phyloP scores from a whole-genome alignment of 1,140 invertebrate species.

The Diorhabda sublineata region DNA sequence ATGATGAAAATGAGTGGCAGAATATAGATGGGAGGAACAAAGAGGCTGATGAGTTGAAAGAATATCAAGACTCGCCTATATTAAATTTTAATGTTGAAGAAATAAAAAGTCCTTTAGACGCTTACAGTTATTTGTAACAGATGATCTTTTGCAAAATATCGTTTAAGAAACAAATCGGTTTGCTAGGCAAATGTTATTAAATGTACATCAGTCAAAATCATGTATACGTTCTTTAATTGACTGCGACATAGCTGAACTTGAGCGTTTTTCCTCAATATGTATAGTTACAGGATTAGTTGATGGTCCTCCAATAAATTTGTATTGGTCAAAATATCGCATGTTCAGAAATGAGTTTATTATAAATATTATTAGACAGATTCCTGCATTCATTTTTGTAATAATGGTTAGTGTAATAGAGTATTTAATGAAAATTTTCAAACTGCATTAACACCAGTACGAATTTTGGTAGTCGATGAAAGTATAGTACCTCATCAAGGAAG shows the following conservation, averaged over 20 bases:
- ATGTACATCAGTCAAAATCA: background rate
- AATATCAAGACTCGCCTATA: background rate
- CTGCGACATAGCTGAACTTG: background rate
- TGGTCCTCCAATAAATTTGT: background rate
- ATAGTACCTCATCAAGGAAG: background rate
- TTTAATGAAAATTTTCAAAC: too few species aligned
- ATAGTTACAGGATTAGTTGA: background rate
- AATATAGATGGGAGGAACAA: background rate
- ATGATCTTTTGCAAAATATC: background rate
- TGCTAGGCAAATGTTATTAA: background rate
- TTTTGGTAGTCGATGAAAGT: background rate
- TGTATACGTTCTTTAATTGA: background rate
- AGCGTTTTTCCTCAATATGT: background rate
- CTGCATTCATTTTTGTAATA: background rate
- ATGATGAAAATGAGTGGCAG: background rate
- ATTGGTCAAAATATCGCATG: background rate
- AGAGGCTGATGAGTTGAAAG: background rate
- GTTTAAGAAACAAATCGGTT: background rate
- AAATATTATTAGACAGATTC: background rate
- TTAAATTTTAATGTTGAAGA: background rate
- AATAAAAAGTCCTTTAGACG: background rate
- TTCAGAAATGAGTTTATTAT: background rate
- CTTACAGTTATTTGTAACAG: background rate
- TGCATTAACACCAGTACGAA: too few species aligned
- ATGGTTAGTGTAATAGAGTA: background rate